Percentiles rank a stretch among this genome's conserved stretches.
Evolutionary conservation across 2,888 invertebrate species (phyloP).

Genomic region (Agrochola circellaris): DNA sequence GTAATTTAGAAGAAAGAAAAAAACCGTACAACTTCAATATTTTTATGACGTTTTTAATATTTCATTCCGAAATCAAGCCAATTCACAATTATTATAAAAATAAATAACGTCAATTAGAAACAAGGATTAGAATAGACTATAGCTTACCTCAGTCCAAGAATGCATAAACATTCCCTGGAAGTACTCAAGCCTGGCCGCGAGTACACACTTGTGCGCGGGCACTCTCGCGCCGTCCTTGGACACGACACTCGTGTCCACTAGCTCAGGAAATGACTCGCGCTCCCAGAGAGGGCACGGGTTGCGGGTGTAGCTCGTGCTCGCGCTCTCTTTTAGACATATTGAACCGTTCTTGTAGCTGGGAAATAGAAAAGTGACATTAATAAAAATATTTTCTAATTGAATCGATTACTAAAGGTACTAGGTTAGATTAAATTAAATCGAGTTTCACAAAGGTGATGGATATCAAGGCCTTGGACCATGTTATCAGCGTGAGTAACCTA

Average conservation of each 20-base stretch:
- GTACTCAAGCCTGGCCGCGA: conserved; percentile 95
- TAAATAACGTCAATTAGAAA: neutral
- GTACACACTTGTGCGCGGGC: conserved; percentile 95
- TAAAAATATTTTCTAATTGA: neutral
- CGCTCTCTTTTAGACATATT: conserved; percentile 82
- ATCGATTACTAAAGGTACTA: no score
- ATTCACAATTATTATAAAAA: neutral
- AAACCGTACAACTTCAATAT: neutral
- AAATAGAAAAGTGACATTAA: neutral
- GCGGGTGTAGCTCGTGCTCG: conserved; percentile 74
- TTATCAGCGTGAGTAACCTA: no score
- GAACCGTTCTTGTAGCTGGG: conserved; percentile 84
- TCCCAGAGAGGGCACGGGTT: conserved; percentile 79
- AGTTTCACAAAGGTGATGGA: no score
- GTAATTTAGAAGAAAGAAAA: neutral
- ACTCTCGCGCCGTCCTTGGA: conserved; percentile 88
- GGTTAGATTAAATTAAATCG: no score
- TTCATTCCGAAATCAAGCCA: neutral
- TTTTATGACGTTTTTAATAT: neutral
- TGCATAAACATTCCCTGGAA: conserved; percentile 96
- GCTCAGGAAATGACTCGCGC: conserved; percentile 84
- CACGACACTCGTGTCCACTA: conserved; percentile 92
- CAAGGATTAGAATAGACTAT: neutral
- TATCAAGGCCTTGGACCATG: no score
- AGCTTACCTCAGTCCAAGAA: conserved; percentile 93